Evolutionary conservation across 2,797 vertebrate genomes (phyloP), one percentile per base, ranked within the genome.

Genomic region (Brachymystax lenok): DNA sequence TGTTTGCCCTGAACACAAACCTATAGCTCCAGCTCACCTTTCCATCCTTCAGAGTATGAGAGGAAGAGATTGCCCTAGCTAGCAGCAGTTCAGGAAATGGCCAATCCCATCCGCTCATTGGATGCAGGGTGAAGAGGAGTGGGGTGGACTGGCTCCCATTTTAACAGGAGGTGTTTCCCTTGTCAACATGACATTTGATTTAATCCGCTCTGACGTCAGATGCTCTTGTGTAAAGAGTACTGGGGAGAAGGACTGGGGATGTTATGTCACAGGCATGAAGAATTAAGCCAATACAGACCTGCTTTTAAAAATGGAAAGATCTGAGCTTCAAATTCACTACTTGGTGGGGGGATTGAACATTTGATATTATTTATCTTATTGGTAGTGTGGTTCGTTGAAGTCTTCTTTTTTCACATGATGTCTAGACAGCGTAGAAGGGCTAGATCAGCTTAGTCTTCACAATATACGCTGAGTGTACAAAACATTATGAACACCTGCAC

Each of bases 1-100:
- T 83, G 78, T 66, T 84, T 82, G 82, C 73, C 68, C 64, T 69
- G 27, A 78, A 50, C n/a, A 28, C 52, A 64, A 69, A 81, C 19
- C 19, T 77, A 28, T 78, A 68, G 73, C 73, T 74, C 77, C 77
- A 69, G 52, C 83, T 80, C 69, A 76, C 78, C 63, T 30, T 81
- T 83, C 77, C 73, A 79, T 80, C 59, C 69, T 56, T 64, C 61
- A 67, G 64, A 73, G 78, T 77, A 75, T 74, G 80, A 88, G 81
- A 80, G 80, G 83, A 91, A 88, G 80, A 85, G 85, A 91, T 91
- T 86, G 2, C 12, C 40, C 40, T 46, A 59, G 56, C 7, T 59
- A 86, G 77, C 75, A 13, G 83, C 79, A 69, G 74, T 81, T 24
- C 78, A 79, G 82, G 87, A 86, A 77, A 78, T 59, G 35, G 79